phyloP scores from a whole-genome alignment of 2,113 vertebrate species.

The Capreolus pygargus region DNA sequence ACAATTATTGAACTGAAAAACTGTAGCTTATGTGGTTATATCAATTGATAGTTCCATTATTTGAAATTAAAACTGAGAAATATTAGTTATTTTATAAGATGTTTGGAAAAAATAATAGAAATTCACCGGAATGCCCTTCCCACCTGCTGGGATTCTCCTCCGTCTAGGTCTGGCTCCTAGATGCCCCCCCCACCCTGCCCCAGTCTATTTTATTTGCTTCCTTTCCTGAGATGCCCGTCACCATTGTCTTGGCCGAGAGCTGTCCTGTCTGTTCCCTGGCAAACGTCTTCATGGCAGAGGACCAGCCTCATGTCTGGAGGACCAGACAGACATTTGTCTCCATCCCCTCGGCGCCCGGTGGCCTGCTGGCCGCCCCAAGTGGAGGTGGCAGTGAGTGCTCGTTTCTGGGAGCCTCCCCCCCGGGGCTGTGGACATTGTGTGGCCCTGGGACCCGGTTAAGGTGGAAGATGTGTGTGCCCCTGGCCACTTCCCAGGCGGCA shows the following conservation, averaged over 20 bases:
- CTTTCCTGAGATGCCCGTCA: background rate
- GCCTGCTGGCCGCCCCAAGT: rapidly evolving
- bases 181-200: background rate
- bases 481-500: background rate
- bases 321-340: background rate
- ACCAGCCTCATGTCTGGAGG: background rate
- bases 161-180: background rate
- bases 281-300: background rate
- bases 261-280: background rate
- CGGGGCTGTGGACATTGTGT: background rate
- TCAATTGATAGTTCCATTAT: background rate
- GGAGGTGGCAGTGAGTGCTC: background rate
- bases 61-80: background rate
- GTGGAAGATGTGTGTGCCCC: background rate
- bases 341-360: rapidly evolving
- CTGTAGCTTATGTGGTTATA: no score
- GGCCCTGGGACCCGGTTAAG: rapidly evolving
- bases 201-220: rapidly evolving
- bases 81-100: background rate
- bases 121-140: background rate
- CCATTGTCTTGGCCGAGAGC: background rate
- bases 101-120: background rate
- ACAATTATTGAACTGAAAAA: background rate
- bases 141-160: background rate
- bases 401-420: background rate